A percentile compares a stretch with the other conserved stretches of the same genome.
phyloP scores from a whole-genome alignment of 1,140 invertebrate genomes.

The Drosophila novamexicana region DNA sequence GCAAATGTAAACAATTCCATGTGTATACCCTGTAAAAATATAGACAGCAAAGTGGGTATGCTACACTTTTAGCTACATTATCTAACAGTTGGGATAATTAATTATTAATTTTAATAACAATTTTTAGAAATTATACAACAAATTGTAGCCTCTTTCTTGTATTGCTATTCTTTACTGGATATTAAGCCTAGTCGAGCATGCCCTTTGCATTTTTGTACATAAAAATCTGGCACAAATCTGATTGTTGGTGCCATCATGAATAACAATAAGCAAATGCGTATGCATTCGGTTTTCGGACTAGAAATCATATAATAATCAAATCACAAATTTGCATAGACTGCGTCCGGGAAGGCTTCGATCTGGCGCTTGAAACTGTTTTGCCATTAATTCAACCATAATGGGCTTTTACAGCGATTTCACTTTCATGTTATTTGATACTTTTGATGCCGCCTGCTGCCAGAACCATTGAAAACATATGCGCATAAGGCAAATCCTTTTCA shows the following conservation, averaged over 20 bases:
- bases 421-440: slow-evolving; percentile 81
- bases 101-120: too few species aligned
- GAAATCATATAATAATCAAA: slow-evolving; percentile 55
- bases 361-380: slow-evolving; percentile 45
- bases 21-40: not conserved
- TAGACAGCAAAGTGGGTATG: not conserved
- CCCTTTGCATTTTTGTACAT: slow-evolving; percentile 20
- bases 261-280: slow-evolving; percentile 73
- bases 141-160: too few species aligned
- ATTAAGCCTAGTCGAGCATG: too few species aligned
- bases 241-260: slow-evolving; percentile 61
- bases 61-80: not conserved
- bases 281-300: slow-evolving; percentile 26
- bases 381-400: slow-evolving; percentile 79
- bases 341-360: slow-evolving; percentile 50
- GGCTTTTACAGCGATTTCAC: slow-evolving; percentile 72
- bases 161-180: too few species aligned
- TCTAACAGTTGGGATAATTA: not conserved
- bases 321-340: slow-evolving; percentile 70
- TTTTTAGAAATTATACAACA: too few species aligned
- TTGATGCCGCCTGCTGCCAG: slow-evolving; percentile 20
- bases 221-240: slow-evolving; percentile 70
- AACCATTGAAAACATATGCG: slow-evolving; percentile 78
- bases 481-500: slow-evolving; percentile 55
- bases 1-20: slow-evolving; percentile 56